Conservation (phyloP, 2,888 invertebrate genomes). For the Balanococcus diminutus region DNA sequence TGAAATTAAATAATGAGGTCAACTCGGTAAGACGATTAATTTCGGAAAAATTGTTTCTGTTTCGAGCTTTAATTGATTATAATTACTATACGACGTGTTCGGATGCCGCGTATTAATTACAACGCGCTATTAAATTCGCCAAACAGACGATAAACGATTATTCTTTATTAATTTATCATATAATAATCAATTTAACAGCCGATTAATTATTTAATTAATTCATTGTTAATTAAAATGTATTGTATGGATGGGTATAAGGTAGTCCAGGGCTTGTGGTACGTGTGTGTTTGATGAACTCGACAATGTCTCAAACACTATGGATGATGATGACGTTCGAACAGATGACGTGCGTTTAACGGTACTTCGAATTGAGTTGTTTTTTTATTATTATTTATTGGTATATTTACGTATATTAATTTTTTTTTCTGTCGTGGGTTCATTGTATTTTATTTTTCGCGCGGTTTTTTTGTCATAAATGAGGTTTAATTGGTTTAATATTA, state of each 20-base stretch:
- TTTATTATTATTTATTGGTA: not conserved
- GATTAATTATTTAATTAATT: slow-evolving; percentile 51
- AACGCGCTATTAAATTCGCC: slow-evolving; percentile 37
- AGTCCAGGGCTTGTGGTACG: not conserved
- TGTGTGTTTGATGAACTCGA: not conserved
- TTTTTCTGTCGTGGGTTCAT: not conserved
- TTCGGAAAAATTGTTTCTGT: slow-evolving; percentile 17
- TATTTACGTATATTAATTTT: not conserved
- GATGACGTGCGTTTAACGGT: not conserved
- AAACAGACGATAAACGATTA: slow-evolving; percentile 47
- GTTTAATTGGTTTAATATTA: not conserved
- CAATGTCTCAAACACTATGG: not conserved
- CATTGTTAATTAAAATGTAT: slow-evolving; percentile 44
- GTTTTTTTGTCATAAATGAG: not conserved
- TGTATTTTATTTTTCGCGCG: not conserved
- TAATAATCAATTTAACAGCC: slow-evolving; percentile 44
- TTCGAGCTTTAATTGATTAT: slow-evolving; percentile 45
- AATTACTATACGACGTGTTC: slow-evolving; percentile 28
- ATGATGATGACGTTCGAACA: no score
- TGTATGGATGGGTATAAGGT: not conserved
- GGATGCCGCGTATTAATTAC: slow-evolving; percentile 23
- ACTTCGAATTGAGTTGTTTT: not conserved
- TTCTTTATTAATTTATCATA: slow-evolving; percentile 22
- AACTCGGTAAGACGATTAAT: slow-evolving; percentile 47
- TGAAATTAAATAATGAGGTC: slow-evolving; percentile 35